Conservation (phyloP, 2,113 vertebrate species). For the Tricholaema leucomelas region DNA sequence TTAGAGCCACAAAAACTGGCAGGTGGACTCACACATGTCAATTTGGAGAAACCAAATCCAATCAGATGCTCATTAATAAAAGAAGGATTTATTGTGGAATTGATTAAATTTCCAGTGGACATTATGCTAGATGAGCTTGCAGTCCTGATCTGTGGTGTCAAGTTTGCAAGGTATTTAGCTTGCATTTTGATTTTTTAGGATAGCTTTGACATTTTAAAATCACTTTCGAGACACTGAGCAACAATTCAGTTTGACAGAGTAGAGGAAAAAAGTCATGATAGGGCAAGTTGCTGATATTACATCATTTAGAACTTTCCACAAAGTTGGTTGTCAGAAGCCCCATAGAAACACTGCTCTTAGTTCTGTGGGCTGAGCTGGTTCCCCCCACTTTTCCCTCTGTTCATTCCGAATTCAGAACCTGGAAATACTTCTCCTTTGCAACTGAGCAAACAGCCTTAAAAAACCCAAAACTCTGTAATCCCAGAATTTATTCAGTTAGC, state of each 20-base stretch:
- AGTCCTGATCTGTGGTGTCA: neutral
- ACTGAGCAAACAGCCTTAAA: neutral
- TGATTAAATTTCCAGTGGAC: neutral
- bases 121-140: neutral
- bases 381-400: neutral
- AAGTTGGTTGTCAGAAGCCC: neutral
- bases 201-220: neutral
- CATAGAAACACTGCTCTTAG: neutral
- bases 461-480: neutral
- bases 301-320: neutral
- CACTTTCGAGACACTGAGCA: neutral
- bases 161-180: neutral
- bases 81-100: constrained; percentile 5
- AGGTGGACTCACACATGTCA: neutral
- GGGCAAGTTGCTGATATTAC: neutral
- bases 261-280: neutral
- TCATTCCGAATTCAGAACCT: neutral
- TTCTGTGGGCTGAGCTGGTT: neutral
- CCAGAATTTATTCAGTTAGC: neutral
- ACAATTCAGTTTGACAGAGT: neutral
- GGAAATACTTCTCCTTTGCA: neutral
- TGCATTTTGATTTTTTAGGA: neutral
- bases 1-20: neutral
- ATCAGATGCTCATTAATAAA: constrained; percentile 4
- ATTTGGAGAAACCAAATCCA: neutral